Percentiles rank a stretch among this genome's conserved stretches.
phyloP scores from a whole-genome alignment of 2,797 vertebrate genomes.

The Danio kyathit region DNA sequence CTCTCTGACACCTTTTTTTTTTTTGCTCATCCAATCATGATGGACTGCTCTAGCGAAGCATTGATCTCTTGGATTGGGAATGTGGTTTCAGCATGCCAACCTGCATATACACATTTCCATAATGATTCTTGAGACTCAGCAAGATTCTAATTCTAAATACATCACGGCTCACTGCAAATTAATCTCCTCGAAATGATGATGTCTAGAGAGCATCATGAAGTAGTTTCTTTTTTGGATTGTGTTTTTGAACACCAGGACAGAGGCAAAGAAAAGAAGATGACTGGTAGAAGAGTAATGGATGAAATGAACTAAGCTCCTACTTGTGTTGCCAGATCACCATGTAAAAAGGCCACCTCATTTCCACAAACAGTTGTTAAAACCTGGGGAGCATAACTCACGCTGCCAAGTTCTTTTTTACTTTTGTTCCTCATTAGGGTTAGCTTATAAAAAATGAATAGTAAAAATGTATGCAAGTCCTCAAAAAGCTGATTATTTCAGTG shows the following conservation, averaged over 20 bases:
- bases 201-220: constrained; percentile 25
- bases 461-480: no score
- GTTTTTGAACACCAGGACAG: neutral
- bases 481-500: no score
- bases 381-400: no score
- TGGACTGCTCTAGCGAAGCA: neutral
- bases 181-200: constrained; percentile 24
- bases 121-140: constrained; percentile 43
- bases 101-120: constrained; percentile 32
- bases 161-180: constrained; percentile 28
- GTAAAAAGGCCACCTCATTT: no score
- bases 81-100: neutral
- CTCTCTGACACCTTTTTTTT: neutral
- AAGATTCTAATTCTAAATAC: constrained; percentile 39
- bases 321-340: neutral
- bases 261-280: neutral
- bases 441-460: no score
- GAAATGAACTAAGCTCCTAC: neutral
- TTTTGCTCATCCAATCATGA: neutral
- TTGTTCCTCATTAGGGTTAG: no score
- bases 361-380: no score
- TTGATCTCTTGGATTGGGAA: constrained; percentile 17
- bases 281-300: neutral
- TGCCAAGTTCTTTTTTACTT: no score
- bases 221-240: neutral